A percentile compares a stretch with the other conserved stretches of the same genome.
Conservation (phyloP, 2,888 invertebrate species). For the Rhamnusium bicolor region DNA sequence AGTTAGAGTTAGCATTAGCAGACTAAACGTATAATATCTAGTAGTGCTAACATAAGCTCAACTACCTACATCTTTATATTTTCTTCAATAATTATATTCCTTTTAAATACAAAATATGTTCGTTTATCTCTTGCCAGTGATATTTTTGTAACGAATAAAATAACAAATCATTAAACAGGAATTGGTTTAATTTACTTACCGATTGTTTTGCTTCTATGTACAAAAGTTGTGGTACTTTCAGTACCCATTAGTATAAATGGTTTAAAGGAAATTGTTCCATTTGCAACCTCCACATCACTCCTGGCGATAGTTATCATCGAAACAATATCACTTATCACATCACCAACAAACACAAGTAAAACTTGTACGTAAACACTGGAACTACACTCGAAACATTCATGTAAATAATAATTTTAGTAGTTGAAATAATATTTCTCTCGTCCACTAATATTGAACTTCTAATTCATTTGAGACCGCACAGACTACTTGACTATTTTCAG, state of each 20-base stretch:
- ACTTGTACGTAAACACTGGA: constrained; percentile 33
- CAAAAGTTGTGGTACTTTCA: constrained; percentile 56
- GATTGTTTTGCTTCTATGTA: constrained; percentile 57
- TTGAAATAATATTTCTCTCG: constrained; percentile 28
- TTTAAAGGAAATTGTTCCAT: constrained; percentile 54
- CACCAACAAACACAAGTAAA: constrained; percentile 47
- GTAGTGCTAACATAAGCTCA: no score
- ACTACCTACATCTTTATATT: background rate
- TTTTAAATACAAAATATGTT: background rate
- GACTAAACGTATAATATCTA: no score
- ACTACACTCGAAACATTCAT: constrained; percentile 28
- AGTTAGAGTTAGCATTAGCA: no score
- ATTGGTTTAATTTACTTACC: constrained; percentile 48
- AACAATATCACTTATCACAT: constrained; percentile 45
- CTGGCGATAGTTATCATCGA: constrained; percentile 63
- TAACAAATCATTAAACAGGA: background rate
- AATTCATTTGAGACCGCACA: constrained; percentile 32
- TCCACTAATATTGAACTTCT: constrained; percentile 39
- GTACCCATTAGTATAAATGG: constrained; percentile 60
- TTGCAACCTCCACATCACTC: constrained; percentile 61
- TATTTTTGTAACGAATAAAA: constrained; percentile 24
- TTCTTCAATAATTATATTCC: background rate
- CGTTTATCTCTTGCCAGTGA: constrained; percentile 43
- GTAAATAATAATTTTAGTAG: constrained; percentile 21
- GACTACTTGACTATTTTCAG: constrained; percentile 62